phyloP scores from a whole-genome alignment of 2,113 vertebrate species.

The Nicator chloris region DNA sequence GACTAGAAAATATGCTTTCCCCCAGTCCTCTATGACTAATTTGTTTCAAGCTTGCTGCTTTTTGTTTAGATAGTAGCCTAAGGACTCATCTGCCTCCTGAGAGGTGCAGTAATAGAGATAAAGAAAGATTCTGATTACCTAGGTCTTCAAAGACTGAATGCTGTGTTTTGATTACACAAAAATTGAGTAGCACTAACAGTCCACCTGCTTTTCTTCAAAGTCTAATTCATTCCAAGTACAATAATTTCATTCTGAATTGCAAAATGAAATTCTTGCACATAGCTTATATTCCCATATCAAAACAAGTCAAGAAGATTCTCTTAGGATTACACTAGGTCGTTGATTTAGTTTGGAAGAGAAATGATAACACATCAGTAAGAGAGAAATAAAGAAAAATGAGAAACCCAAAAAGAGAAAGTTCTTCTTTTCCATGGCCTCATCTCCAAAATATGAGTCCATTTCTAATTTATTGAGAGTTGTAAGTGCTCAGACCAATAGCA shows the following conservation, averaged over 20 bases:
- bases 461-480: background rate
- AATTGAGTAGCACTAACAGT: background rate
- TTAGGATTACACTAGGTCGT: background rate
- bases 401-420: background rate
- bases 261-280: background rate
- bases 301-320: background rate
- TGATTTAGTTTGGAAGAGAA: background rate
- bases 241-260: background rate
- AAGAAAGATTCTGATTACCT: background rate
- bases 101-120: background rate
- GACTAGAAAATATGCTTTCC: background rate
- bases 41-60: background rate
- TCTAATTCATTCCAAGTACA: background rate
- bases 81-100: background rate
- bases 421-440: background rate
- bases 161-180: background rate
- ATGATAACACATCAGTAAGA: background rate
- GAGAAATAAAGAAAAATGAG: background rate
- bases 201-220: background rate
- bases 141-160: background rate
- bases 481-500: background rate
- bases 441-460: rapidly evolving
- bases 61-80: background rate
- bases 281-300: background rate
- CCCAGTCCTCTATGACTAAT: background rate